phyloP scores from a whole-genome alignment of 2,888 invertebrate species.

The Lasius platythorax region DNA sequence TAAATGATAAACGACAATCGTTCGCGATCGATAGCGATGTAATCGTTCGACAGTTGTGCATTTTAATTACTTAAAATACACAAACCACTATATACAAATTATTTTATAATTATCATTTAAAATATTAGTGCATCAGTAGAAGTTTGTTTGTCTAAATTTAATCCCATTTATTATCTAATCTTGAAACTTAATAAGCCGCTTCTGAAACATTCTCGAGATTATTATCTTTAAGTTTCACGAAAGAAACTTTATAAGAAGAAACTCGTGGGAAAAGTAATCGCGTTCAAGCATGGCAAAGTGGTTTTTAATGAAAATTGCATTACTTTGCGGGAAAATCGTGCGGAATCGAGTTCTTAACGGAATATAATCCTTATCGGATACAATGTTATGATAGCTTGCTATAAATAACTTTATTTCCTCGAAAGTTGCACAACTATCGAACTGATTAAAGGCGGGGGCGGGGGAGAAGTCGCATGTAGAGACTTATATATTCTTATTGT shows the following conservation, averaged over 20 bases:
- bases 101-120: not conserved
- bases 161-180: not conserved
- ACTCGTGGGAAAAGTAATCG: conserved; percentile 18
- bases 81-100: not conserved
- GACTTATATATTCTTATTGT: not conserved
- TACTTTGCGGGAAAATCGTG: conserved; percentile 15
- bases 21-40: not conserved
- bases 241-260: not conserved
- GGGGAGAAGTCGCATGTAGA: not conserved
- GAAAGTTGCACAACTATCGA: not conserved
- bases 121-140: not conserved
- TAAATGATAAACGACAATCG: conserved; percentile 33
- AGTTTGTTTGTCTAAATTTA: not conserved
- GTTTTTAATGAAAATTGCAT: conserved; percentile 23
- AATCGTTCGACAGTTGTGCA: conserved; percentile 8
- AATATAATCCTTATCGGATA: conserved; percentile 9
- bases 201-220: not conserved
- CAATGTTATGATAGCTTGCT: not conserved
- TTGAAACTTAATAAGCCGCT: not conserved
- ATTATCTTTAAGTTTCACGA: too few species aligned
- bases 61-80: not conserved
- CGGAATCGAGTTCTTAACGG: not conserved
- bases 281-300: not conserved
- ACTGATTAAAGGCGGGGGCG: not conserved
- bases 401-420: not conserved